A percentile compares a stretch with the other conserved stretches of the same genome.
Conservation (phyloP, 1,140 invertebrate genomes). For the Drosophila erecta region DNA sequence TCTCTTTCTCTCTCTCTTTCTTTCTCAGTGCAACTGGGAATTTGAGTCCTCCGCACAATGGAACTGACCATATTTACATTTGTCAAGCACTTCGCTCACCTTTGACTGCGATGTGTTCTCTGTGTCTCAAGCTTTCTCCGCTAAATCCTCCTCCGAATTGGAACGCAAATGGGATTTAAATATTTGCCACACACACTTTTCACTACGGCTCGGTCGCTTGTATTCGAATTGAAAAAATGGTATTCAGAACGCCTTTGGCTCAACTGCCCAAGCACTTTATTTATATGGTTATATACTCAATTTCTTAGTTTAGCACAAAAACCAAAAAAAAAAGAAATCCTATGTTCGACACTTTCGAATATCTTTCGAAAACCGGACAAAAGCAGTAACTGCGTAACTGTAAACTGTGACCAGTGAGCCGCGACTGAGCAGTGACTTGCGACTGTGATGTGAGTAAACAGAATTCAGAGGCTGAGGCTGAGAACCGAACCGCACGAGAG, state of each 20-base stretch:
- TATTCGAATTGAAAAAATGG: slow-evolving; percentile 4
- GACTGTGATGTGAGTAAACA: slow-evolving; percentile 1
- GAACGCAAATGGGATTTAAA: slow-evolving; percentile 21
- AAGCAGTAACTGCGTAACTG: slow-evolving; percentile 6
- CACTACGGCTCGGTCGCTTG: slow-evolving; percentile 14
- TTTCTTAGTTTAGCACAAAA: slow-evolving; percentile 35
- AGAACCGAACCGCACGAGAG: slow-evolving; percentile 71
- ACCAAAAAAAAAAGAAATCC: slow-evolving; percentile 37
- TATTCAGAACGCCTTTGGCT: slow-evolving; percentile 12
- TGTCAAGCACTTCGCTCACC: slow-evolving; percentile 58
- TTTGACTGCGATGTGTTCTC: slow-evolving; percentile 38
- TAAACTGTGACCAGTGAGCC: background rate
- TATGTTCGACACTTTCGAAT: slow-evolving; percentile 22
- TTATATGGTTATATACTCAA: background rate
- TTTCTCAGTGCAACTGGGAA: too few species aligned
- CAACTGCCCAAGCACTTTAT: too few species aligned
- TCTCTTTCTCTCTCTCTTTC: too few species aligned
- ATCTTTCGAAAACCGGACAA: slow-evolving; percentile 25
- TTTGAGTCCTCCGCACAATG: background rate
- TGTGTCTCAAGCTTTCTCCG: slow-evolving; percentile 27
- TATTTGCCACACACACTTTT: slow-evolving; percentile 25
- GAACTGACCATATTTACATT: slow-evolving; percentile 37
- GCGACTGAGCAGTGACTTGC: slow-evolving; percentile 4
- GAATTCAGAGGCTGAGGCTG: slow-evolving; percentile 46
- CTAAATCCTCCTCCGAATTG: slow-evolving; percentile 42